These are phyloP conservation scores for Pangasius djambal DNA, from an alignment of 2,797 vertebrate species.

Conservation along the genomic window DNA sequence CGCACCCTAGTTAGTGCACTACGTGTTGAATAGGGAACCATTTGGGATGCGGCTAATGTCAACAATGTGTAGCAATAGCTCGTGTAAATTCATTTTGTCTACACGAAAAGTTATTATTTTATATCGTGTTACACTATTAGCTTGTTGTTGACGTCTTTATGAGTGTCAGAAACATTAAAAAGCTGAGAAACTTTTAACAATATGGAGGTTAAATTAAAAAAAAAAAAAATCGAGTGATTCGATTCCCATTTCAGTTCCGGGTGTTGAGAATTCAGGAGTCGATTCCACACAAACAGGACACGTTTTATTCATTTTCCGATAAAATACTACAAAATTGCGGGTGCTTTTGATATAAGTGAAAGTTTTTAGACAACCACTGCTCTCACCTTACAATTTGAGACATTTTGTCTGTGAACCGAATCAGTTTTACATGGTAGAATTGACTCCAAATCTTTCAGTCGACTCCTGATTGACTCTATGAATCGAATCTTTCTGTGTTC, in stretches of 20 bases:
- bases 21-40: not conserved
- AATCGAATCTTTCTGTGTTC: not conserved
- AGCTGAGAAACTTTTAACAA: too few relatives aligned
- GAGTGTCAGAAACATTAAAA: not conserved
- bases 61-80: not conserved
- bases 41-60: not conserved
- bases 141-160: not conserved
- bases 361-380: not conserved
- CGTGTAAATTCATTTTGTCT: not conserved
- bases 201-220: not conserved
- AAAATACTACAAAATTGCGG: not conserved
- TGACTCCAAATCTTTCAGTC: not conserved
- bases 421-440: not conserved
- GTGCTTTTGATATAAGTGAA: not conserved
- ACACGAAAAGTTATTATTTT: too few relatives aligned
- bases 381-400: not conserved
- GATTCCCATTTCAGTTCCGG: not conserved
- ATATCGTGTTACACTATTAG: not conserved
- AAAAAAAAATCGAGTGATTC: not conserved
- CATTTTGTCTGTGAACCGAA: not conserved
- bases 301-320: too few relatives aligned
- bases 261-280: not conserved
- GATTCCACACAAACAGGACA: not conserved
- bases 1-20: constrained; percentile 1
- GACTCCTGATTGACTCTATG: not conserved